Base-by-base conservation (phyloP, 2,797 vertebrate species). In the Hyperoplus lanceolatus region DNA sequence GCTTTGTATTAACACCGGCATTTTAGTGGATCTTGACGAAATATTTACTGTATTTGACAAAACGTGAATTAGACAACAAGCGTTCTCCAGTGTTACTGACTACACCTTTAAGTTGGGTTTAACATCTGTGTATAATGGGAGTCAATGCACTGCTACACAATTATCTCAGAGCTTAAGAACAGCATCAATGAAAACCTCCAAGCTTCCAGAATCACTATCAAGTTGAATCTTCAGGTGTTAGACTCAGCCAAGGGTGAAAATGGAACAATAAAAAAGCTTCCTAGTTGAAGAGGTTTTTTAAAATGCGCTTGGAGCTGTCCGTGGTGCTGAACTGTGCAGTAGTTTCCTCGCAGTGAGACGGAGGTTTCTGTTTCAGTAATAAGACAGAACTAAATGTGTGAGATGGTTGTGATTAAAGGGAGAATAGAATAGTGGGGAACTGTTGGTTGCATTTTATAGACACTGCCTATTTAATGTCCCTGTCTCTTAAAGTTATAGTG, bases 261-360 rank as follows among this genome's bases (percentile, higher is more conserved):
- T 3, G 18, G 46, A 53, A 36, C 5, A n/a, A 13, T 38, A 39
- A 57, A 21, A 21, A 36, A 63, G 21, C 14, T 15, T 16, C 2
- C 13, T 45, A 4, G 41, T n/a, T 39, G 29, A 8, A 69, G 57
- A 62, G 59, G n/a, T 29, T 39, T 21, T 21, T 39, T 1, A 14
- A 41, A 57, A 45, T 7, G 56, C 29, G 39, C 8, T 4, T 62
- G 50, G 78, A 75, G 71, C 62, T 75, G 75, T 75, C 75, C 39
- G 38, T 29, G 67, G 75, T 75, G 53, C 74, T 77, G 77, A 73
- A 70, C 45, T 53, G 51, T 58, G 21, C 55, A 16, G 2, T 9
- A 10, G 14, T 45, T 9, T 8, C 3, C 7, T 50, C 9, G 14
- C 71, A 42, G 38, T 29, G 63, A 63, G 65, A 29, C 16, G 1